phyloP scores from a whole-genome alignment of 2,113 vertebrate species.

The Oreochromis aureus region DNA sequence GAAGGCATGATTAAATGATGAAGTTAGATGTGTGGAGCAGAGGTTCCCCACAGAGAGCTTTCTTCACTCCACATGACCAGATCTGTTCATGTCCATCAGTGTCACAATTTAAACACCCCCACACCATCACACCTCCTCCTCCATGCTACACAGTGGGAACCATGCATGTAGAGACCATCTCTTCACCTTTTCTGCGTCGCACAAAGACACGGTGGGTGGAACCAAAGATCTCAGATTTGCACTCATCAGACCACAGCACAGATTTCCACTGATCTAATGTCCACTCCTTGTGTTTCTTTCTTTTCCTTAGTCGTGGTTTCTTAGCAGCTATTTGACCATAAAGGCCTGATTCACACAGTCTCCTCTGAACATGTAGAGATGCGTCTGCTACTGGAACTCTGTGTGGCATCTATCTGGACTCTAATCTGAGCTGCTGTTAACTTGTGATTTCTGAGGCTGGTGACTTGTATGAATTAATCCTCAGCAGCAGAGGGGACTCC shows the following conservation, averaged over 20 bases:
- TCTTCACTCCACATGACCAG: neutral
- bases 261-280: neutral
- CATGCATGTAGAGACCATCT: accelerated
- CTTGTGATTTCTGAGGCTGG: too few relatives aligned
- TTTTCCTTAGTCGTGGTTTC: too few relatives aligned
- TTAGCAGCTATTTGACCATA: too few relatives aligned
- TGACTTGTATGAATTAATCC: accelerated
- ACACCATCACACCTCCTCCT: neutral
- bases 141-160: neutral
- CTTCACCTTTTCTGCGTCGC: accelerated
- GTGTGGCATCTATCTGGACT: too few relatives aligned
- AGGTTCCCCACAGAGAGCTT: neutral
- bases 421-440: too few relatives aligned
- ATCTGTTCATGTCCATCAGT: neutral
- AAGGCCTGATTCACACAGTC: too few relatives aligned
- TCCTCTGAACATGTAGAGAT: too few relatives aligned
- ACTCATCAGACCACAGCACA: neutral
- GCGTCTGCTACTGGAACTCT: too few relatives aligned
- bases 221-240: neutral
- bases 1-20: neutral
- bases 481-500: too few relatives aligned
- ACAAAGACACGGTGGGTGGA: neutral
- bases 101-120: neutral
- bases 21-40: neutral
- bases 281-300: neutral